Evolutionary conservation across 1,140 invertebrate species (phyloP).

Genomic region (Calephelis virginiensis): DNA sequence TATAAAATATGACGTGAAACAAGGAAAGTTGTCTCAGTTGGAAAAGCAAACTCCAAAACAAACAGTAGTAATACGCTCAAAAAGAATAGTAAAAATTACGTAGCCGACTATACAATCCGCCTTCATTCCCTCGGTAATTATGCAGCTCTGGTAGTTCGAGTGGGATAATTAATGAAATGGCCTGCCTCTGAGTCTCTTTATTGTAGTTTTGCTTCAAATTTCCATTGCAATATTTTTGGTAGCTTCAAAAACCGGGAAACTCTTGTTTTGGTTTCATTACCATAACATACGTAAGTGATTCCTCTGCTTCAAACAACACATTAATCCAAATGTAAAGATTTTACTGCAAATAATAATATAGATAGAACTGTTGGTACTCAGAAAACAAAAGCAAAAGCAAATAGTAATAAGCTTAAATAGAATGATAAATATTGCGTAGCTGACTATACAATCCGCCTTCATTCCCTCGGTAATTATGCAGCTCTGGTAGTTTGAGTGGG

Average conservation of each 20-base stretch:
- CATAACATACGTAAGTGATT: too few species aligned
- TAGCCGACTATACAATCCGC: constrained; percentile 9
- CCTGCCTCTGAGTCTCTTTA: constrained; percentile 4
- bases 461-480: constrained; percentile 13
- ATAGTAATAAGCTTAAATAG: constrained; percentile 4
- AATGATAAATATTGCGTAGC: constrained; percentile 17
- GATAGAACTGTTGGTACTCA: background rate
- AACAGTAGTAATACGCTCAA: constrained; percentile 1
- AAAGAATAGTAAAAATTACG: constrained; percentile 8
- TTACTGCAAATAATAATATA: too few species aligned
- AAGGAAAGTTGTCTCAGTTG: too few species aligned
- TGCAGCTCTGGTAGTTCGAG: constrained; percentile 14
- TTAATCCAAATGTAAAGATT: too few species aligned
- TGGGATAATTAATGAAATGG: constrained; percentile 16
- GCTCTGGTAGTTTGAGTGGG: constrained; percentile 17
- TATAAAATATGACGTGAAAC: too few species aligned
- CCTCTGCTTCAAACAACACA: too few species aligned
- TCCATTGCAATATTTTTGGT: too few species aligned
- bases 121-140: constrained; percentile 10
- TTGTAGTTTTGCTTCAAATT: background rate
- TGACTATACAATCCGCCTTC: constrained; percentile 13
- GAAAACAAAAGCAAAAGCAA: background rate
- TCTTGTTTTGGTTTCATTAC: too few species aligned
- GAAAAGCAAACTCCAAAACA: background rate
- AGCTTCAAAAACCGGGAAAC: too few species aligned